Base-by-base conservation (phyloP, 2,888 invertebrate genomes). In the Megaustenia siamemsis region DNA sequence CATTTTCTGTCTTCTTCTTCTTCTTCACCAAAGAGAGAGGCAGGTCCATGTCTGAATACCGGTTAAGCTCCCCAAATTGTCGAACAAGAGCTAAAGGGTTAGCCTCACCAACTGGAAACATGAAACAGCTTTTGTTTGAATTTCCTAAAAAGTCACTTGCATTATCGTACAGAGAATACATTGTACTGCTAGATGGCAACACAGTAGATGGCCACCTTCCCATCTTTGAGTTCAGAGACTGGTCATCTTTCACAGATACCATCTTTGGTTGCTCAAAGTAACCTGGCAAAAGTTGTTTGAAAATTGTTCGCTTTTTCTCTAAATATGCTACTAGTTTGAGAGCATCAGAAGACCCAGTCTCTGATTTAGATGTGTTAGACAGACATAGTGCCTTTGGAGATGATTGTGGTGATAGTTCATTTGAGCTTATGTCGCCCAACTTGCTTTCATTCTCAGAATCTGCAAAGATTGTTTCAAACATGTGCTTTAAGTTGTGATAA, bases 81-180 rank as follows among this genome's bases (percentile, higher is more conserved):
- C 80, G 49, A 32, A 81, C 69, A 38, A 69, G 80, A 45, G 80
- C 80, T 40, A 81, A 28, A 10, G 80, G 80, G 71, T 81, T 81
- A 6, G 12, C 32, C 4, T 28, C 68, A 1, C 43, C 45, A 8
- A 32, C 21, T 28, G 53, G 35, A 53, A 45, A 69, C 40, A 81
- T 81, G n/a, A 45, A 81, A 12, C 66, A 3, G 21, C 28, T 15
- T 18, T 60, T 40, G 21, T 15, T n/a, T 38, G 63, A 77, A 12
- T 21, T 38, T 10, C 32, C 21, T 1, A 60, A 38, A n/a, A 77
- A 40, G 8, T 60, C 60, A 28, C 18, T 0, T 8, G 49, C 21
- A 40, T 40, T 15, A 40, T 18, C 18, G 49, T 45, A 49, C 5
- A 35, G 6, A 32, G 21, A 18, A 35, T 18, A 32, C 21, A 49